These are phyloP conservation scores for Lasioglossum marginatum DNA, from an alignment of 2,888 invertebrate species.

Conservation along the genomic window DNA sequence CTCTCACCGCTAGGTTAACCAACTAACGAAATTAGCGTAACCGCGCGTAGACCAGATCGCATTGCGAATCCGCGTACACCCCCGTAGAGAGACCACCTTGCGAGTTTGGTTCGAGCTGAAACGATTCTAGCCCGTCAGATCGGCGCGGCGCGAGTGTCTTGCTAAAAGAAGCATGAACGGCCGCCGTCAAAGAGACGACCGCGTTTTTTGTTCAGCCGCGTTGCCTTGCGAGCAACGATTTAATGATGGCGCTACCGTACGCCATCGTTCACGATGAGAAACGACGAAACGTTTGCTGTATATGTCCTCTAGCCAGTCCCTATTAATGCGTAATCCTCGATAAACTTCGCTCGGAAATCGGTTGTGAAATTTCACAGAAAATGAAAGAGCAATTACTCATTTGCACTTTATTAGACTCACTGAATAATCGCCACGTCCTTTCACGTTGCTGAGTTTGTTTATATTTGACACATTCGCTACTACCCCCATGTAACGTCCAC, in stretches of 20 bases:
- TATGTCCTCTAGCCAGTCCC: not conserved
- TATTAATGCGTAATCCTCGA: not conserved
- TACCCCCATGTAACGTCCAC: too few relatives aligned
- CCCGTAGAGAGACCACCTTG: not conserved
- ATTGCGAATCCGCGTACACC: not conserved
- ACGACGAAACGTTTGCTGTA: conserved; percentile 17
- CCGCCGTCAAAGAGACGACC: not conserved
- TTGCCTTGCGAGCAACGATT: conserved; percentile 7
- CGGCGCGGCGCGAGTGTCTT: conserved; percentile 3
- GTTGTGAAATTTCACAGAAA: not conserved
- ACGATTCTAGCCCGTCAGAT: conserved; percentile 36
- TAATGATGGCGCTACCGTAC: conserved; percentile 14
- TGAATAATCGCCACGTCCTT: not conserved
- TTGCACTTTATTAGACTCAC: not conserved
- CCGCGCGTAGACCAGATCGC: conserved; percentile 54
- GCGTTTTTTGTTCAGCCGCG: not conserved
- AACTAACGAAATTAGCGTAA: conserved; percentile 35
- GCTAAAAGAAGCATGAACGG: conserved; percentile 11
- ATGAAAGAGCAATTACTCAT: not conserved
- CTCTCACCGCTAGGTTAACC: conserved; percentile 70
- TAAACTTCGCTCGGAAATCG: not conserved
- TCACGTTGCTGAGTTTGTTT: not conserved
- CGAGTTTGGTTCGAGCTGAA: conserved; percentile 5
- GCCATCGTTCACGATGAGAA: conserved; percentile 39
- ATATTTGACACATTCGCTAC: not conserved